A percentile compares a stretch with the other conserved stretches of the same genome.
Conservation (phyloP, 2,113 vertebrate species). For the Myiopsitta monachus region DNA sequence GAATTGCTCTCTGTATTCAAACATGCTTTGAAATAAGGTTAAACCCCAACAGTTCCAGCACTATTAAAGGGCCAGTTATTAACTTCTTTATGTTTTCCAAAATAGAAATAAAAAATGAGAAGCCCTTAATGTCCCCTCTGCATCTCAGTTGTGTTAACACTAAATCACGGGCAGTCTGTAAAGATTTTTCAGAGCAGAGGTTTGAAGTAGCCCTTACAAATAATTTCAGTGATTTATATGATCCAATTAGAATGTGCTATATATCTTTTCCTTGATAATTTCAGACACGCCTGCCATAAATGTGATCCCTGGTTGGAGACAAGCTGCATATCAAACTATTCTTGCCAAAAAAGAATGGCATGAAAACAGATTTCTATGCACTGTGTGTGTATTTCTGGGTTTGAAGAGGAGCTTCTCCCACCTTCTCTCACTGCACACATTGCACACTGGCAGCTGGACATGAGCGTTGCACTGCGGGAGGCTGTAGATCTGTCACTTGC, state of each 20-base stretch:
- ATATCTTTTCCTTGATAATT: constrained; percentile 20
- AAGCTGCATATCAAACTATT: neutral
- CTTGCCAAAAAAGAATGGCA: neutral
- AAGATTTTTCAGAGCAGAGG: constrained; percentile 22
- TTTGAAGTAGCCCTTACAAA: constrained; percentile 29
- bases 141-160: constrained; percentile 14
- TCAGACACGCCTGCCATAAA: constrained; percentile 15
- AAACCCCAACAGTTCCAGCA: constrained; percentile 45
- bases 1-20: constrained; percentile 49
- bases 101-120: neutral
- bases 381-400: neutral
- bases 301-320: neutral
- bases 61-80: constrained; percentile 30
- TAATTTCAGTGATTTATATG: constrained; percentile 40
- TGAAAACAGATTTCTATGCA: neutral
- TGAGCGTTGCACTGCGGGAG: neutral
- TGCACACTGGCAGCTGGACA: neutral
- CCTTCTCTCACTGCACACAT: neutral
- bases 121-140: neutral
- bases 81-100: constrained; percentile 25
- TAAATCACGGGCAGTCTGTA: neutral
- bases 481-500: neutral
- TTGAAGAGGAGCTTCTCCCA: neutral
- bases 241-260: constrained; percentile 33
- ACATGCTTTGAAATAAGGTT: constrained; percentile 35